phyloP scores from a whole-genome alignment of 2,888 invertebrate species.

The Lordiphosa andalusiaca region DNA sequence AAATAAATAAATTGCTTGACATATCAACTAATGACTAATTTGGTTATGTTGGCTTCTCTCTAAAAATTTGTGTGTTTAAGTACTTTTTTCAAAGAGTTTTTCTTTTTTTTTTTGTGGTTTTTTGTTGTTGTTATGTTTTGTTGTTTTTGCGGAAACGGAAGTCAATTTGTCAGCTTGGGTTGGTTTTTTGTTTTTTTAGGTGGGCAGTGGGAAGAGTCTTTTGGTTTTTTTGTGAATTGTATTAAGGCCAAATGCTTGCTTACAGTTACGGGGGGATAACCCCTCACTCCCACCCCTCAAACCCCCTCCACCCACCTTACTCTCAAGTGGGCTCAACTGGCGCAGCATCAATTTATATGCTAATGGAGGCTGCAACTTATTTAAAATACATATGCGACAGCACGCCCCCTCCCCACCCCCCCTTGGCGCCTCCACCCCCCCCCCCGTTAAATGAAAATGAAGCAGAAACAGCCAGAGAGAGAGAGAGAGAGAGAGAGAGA shows the following conservation, averaged over 20 bases:
- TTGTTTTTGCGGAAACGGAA: conserved; percentile 62
- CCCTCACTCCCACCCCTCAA: not conserved
- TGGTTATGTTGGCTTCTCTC: conserved; percentile 64
- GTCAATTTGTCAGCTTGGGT: conserved; percentile 65
- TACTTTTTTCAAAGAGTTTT: conserved; percentile 35
- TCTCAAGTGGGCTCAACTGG: conserved; percentile 40
- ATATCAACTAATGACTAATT: conserved; percentile 73
- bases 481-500: too few species aligned
- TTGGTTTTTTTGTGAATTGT: not conserved
- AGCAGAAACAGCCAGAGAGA: conserved; percentile 7
- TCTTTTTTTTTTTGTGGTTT: conserved; percentile 12
- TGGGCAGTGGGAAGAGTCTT: conserved; percentile 18
- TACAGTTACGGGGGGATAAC: conserved; percentile 22
- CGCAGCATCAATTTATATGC: conserved; percentile 66
- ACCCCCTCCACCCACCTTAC: not conserved
- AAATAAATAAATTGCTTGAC: conserved; percentile 57
- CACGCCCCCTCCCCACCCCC: conserved; percentile 16
- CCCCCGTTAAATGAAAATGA: conserved; percentile 38
- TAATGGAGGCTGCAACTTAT: conserved; percentile 60
- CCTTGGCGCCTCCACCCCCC: not conserved
- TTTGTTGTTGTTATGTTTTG: conserved; percentile 16
- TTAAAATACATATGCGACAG: conserved; percentile 64
- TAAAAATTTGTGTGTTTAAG: conserved; percentile 41
- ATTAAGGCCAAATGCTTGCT: conserved; percentile 41
- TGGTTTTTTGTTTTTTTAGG: conserved; percentile 23